Conservation (phyloP, 1,140 invertebrate genomes). For the Cotesia vestalis region DNA sequence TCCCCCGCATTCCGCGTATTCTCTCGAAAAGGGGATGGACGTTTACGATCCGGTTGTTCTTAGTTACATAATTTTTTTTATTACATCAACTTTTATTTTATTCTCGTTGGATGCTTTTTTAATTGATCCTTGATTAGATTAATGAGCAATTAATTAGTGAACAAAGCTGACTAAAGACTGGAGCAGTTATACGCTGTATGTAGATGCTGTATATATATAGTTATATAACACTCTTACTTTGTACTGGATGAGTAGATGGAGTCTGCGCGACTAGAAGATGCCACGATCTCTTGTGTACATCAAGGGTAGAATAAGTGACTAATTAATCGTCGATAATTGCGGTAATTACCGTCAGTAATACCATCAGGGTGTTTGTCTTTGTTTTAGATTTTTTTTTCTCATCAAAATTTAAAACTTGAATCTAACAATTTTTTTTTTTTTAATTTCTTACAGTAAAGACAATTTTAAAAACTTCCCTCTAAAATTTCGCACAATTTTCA, state of each 20-base stretch:
- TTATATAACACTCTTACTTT: too few species aligned
- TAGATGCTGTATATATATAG: too few species aligned
- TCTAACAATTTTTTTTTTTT: too few species aligned
- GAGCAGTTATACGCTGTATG: too few species aligned
- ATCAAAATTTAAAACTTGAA: background rate
- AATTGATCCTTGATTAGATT: too few species aligned
- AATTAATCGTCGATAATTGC: constrained; percentile 57
- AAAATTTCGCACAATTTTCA: too few species aligned
- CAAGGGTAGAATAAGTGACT: constrained; percentile 38
- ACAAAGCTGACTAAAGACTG: too few species aligned
- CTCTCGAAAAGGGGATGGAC: constrained; percentile 16
- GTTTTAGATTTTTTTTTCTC: background rate
- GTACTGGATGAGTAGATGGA: too few species aligned
- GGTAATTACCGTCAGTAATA: constrained; percentile 51
- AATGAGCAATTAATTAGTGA: too few species aligned
- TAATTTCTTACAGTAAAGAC: too few species aligned
- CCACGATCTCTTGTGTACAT: constrained; percentile 17
- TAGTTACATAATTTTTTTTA: constrained; percentile 9
- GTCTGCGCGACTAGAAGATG: too few species aligned
- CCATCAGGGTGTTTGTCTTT: constrained; percentile 34
- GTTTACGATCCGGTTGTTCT: background rate
- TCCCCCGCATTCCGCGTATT: constrained; percentile 37
- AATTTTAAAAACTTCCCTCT: too few species aligned
- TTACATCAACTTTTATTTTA: background rate
- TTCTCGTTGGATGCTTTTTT: background rate